Conservation (phyloP, 2,113 vertebrate genomes). For the Podarcis raffonei region DNA sequence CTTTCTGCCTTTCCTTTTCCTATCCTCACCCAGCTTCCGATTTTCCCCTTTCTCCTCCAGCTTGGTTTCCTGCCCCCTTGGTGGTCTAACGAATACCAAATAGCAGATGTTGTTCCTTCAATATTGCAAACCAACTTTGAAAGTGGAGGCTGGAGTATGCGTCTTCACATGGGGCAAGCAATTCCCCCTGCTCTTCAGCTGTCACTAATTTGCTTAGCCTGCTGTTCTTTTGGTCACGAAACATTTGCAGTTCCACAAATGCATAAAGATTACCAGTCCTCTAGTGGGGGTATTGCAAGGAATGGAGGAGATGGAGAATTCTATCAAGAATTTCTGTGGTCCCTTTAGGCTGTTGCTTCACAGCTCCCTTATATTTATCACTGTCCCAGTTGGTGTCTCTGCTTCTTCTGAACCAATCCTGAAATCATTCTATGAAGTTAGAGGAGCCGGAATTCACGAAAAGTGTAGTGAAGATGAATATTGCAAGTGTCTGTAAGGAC, state of each 20-base stretch:
- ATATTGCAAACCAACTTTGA: conserved; percentile 55
- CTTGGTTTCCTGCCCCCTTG: conserved; percentile 36
- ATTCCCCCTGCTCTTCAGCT: conserved; percentile 49
- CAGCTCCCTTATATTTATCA: conserved; percentile 10
- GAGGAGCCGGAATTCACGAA: background rate
- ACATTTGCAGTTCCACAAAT: background rate
- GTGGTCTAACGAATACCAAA: conserved; percentile 62
- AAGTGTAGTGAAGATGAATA: background rate
- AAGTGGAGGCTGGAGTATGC: conserved; percentile 52
- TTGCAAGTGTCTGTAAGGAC: background rate
- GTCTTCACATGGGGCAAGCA: conserved; percentile 47
- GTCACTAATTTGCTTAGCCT: conserved; percentile 34
- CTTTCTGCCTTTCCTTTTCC: conserved; percentile 17
- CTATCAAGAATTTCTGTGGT: background rate
- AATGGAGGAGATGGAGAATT: background rate
- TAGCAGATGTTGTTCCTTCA: conserved; percentile 65
- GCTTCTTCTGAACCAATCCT: background rate
- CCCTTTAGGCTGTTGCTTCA: conserved; percentile 9
- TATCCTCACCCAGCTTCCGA: conserved; percentile 42
- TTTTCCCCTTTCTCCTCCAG: conserved; percentile 47
- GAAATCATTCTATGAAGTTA: background rate
- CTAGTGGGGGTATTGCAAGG: conserved; percentile 24
- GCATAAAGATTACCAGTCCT: background rate
- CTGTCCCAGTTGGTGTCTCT: background rate
- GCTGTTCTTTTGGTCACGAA: conserved; percentile 13